Base-by-base conservation (phyloP, 1,140 invertebrate species). In the Cotesia glomerata region DNA sequence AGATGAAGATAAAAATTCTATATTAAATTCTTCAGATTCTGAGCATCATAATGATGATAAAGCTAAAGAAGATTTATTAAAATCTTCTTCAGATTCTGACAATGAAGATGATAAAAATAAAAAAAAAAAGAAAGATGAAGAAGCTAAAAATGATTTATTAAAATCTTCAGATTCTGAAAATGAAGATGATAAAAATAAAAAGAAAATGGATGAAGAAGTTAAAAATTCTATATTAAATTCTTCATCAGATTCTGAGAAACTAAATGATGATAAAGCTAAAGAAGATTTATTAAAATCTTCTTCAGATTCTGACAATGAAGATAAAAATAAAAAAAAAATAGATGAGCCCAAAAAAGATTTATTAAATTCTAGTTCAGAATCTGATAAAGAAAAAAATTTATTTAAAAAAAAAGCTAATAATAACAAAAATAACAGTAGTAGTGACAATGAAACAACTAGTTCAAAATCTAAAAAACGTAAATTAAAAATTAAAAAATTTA, bases 401-500 rank as follows among this genome's bases (percentile, higher is more conserved):
- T 1, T 26, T 0, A 26, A 26, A 35, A 5, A 32, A 54, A 8
- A 32, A 61, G 26, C 1, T 26, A 26, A 0, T 26, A 16, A 16
- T 39, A 39, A 39, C 5, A 11, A 7, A 54, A 26, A 64, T 52
- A 14, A 26, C 14, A 35, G 13, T 5, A 34, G n/a, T 26, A 26
- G 49, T 18, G 34, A 61, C 26, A 69, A 65, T 63, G 51, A 67
- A 71, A 62, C n/a, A 26, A 62, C 35, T 65, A 65, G 39, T 36
- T 62, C 34, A 14, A 72, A 61, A 52, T 71, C 16, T 63, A 69
- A 69, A 67, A 67, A 68, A 71, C 45, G 35, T 54, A 73, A 18
- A 73, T 63, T 74, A 9, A 45, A 71, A 8, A 36, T 77, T 5
- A 14, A 49, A 5, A 76, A 75, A 56, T 78, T 74, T 73, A 5